Percentiles rank a stretch among this genome's conserved stretches.
Conservation (phyloP, 2,113 vertebrate genomes). For the Danio rerio region GRCz12tu NC_133181.1:43513501-43514000, state of each 20-base stretch:
- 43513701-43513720: slow-evolving; percentile 99
- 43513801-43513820: slow-evolving; percentile 90
- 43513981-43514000: slow-evolving; percentile 45
- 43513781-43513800: slow-evolving; percentile 93
- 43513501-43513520: not conserved
- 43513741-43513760: slow-evolving; percentile 97
- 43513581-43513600: slow-evolving; percentile 12
- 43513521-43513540: not conserved
- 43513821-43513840: slow-evolving; percentile 97
- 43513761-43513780: slow-evolving; percentile 81
- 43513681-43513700: slow-evolving; percentile 91
- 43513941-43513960: slow-evolving; percentile 61
- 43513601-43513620: not conserved
- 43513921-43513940: slow-evolving; percentile 69
- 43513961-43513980: slow-evolving; percentile 50
- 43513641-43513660: slow-evolving; percentile 47
- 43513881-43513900: slow-evolving; percentile 60
- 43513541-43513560: not conserved
- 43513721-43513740: slow-evolving; percentile 99
- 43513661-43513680: slow-evolving; percentile 76
- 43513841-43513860: slow-evolving; percentile 98
- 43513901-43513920: slow-evolving; percentile 68
- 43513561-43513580: not conserved
- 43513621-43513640: slow-evolving; percentile 2
- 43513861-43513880: slow-evolving; percentile 92